Percentiles rank a stretch among this genome's conserved stretches.
Evolutionary conservation across 2,113 vertebrate genomes (phyloP).

Genomic region (Dendrocopos noguchii): DNA sequence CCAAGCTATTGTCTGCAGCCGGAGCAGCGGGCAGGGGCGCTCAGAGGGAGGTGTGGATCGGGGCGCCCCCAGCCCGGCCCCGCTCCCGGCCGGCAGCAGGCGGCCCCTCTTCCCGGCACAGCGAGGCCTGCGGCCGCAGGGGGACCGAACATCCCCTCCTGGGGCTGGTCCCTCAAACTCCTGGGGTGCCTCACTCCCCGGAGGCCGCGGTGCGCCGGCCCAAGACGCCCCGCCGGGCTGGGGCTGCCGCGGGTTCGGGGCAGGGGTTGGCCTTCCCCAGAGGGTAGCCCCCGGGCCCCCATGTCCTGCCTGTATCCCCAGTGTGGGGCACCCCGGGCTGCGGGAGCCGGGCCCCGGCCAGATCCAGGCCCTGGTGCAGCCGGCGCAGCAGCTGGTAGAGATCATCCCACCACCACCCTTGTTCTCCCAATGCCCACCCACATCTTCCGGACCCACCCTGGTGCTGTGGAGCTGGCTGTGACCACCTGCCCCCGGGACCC

Average conservation of each 20-base stretch:
- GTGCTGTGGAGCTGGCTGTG: not conserved
- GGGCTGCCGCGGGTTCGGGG: not conserved
- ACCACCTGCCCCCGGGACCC: not conserved
- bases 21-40: not conserved
- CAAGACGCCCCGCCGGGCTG: not conserved
- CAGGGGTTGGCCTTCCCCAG: not conserved
- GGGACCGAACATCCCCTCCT: not conserved
- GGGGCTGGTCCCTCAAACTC: not conserved
- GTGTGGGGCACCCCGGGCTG: not conserved
- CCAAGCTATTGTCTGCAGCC: constrained; percentile 15
- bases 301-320: not conserved
- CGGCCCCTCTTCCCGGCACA: not conserved
- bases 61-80: not conserved
- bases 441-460: not conserved
- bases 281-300: not conserved
- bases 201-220: not conserved
- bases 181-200: not conserved
- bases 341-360: not conserved
- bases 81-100: not conserved
- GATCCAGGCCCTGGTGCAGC: not conserved
- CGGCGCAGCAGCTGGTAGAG: not conserved
- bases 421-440: not conserved
- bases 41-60: not conserved
- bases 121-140: not conserved
- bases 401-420: not conserved